Conservation (phyloP, 2,797 vertebrate genomes). For the Linurgus olivaceus region DNA sequence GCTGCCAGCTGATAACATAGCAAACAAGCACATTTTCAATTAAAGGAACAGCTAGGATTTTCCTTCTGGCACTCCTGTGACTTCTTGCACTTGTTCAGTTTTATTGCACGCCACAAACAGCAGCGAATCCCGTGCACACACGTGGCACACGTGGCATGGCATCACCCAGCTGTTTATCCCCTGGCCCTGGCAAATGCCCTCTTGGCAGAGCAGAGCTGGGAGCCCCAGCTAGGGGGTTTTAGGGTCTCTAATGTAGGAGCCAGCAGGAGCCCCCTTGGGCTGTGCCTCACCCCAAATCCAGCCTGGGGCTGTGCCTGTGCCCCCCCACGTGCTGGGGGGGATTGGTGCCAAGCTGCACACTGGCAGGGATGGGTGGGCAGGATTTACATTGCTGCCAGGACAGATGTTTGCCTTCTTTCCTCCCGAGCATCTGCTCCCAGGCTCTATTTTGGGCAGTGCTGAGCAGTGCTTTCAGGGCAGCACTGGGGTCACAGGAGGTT, state of each 20-base stretch:
- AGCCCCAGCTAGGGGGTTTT: background rate
- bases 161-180: fast-evolving
- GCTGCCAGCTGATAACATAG: constrained; percentile 38
- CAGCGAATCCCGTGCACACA: fast-evolving
- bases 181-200: background rate
- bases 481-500: background rate
- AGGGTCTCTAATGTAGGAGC: fast-evolving
- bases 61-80: background rate
- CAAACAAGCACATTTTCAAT: constrained; percentile 35
- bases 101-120: fast-evolving
- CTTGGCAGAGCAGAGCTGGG: background rate
- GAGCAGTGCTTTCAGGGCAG: background rate
- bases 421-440: constrained; percentile 21
- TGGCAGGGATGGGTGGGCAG: background rate
- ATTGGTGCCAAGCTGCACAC: background rate
- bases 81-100: background rate
- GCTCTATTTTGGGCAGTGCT: constrained; percentile 8
- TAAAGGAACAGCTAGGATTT: constrained; percentile 36
- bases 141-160: fast-evolving
- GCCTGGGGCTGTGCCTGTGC: background rate
- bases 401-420: constrained; percentile 36
- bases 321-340: background rate
- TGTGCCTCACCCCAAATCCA: background rate
- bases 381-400: background rate
- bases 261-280: fast-evolving